Evolutionary conservation across 2,888 invertebrate genomes (phyloP).

Genomic region (Muschampia staudingeri): DNA sequence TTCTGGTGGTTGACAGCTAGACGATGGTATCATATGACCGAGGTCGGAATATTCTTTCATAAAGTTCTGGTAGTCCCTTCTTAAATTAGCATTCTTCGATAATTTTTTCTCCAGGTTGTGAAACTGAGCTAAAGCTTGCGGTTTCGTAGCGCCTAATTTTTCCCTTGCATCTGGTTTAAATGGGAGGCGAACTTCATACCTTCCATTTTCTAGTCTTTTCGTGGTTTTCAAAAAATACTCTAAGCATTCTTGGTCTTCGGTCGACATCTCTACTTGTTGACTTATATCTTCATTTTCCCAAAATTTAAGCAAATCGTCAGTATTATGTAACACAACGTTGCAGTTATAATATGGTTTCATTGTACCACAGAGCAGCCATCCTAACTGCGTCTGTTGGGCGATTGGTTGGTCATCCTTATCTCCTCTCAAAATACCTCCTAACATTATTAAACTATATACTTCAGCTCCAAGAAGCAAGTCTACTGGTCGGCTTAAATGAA

Average conservation of each 20-base stretch:
- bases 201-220: not conserved
- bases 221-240: conserved; percentile 5
- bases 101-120: not conserved
- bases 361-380: conserved; percentile 58
- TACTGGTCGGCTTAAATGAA: conserved; percentile 51
- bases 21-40: not conserved
- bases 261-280: not conserved
- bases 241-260: not conserved
- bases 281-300: conserved; percentile 20
- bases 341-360: not conserved
- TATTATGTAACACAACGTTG: not conserved
- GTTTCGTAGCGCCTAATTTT: not conserved
- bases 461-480: conserved; percentile 56
- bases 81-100: not conserved
- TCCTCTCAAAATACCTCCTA: conserved; percentile 41
- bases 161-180: not conserved
- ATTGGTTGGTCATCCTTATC: conserved; percentile 28
- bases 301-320: not conserved
- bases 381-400: conserved; percentile 58
- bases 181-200: not conserved
- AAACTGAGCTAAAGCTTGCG: not conserved
- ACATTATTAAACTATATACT: conserved; percentile 29
- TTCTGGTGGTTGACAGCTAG: not conserved
- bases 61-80: not conserved
- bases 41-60: not conserved